phyloP scores from a whole-genome alignment of 1,140 invertebrate genomes.

The Homalodisca vitripennis region DNA sequence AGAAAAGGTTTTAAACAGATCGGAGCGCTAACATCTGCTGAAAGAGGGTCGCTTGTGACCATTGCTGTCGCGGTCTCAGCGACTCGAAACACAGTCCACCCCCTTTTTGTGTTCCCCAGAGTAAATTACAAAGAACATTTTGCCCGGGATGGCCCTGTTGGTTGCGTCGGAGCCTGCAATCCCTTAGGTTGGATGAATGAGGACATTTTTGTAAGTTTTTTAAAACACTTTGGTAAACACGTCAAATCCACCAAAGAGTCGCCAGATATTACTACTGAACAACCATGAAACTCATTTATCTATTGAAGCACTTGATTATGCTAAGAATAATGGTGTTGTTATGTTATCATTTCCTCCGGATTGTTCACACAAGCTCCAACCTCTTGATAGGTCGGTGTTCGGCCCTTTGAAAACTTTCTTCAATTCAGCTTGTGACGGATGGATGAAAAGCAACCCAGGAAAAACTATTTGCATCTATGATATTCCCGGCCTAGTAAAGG shows the following conservation, averaged over 20 bases:
- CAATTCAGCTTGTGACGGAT: constrained; percentile 9
- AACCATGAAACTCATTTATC: constrained; percentile 38
- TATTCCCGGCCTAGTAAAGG: background rate
- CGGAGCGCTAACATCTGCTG: constrained; percentile 39
- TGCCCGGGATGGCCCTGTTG: background rate
- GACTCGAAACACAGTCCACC: constrained; percentile 41
- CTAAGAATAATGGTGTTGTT: constrained; percentile 37
- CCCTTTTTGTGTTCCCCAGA: constrained; percentile 44
- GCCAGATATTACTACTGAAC: constrained; percentile 29
- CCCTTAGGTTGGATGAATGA: constrained; percentile 5
- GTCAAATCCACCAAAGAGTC: background rate
- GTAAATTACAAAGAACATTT: constrained; percentile 3
- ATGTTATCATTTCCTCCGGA: constrained; percentile 43
- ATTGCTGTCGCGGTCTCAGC: constrained; percentile 39
- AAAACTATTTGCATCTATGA: constrained; percentile 20
- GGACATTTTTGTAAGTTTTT: background rate
- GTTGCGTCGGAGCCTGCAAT: background rate
- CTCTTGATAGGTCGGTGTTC: constrained; percentile 42
- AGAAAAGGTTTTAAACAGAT: constrained; percentile 42
- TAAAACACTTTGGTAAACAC: background rate
- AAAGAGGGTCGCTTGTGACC: constrained; percentile 43
- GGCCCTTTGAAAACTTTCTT: constrained; percentile 30
- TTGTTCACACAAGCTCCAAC: constrained; percentile 46
- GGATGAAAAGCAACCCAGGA: constrained; percentile 30
- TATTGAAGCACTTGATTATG: constrained; percentile 35